A percentile compares a stretch with the other conserved stretches of the same genome.
Conservation (phyloP, 2,797 vertebrate genomes). For the Synaphobranchus kaupii region DNA sequence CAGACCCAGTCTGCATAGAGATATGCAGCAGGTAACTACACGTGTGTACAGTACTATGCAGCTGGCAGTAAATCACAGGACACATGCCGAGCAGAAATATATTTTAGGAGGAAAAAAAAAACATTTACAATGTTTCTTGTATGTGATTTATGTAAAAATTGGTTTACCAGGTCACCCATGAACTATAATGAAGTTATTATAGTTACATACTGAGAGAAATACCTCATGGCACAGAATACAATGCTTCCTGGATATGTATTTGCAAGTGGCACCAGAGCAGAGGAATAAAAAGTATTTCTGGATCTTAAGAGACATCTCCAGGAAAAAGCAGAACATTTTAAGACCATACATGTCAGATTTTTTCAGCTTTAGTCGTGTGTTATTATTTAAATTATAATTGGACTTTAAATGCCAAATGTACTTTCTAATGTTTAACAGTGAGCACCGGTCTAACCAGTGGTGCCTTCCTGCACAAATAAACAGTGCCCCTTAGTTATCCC, state of each 20-base stretch:
- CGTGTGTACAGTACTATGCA: background rate
- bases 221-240: background rate
- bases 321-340: background rate
- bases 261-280: background rate
- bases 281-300: background rate
- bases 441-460: background rate
- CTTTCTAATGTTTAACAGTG: constrained; percentile 1
- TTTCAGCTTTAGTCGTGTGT: background rate
- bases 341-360: background rate
- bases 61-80: background rate
- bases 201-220: background rate
- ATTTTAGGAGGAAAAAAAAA: constrained; percentile 10
- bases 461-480: background rate
- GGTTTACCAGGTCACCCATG: background rate
- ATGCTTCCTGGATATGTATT: background rate
- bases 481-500: background rate
- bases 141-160: background rate
- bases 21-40: background rate
- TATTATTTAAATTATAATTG: background rate
- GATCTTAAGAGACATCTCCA: background rate
- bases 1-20: background rate
- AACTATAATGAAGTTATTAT: background rate
- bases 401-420: background rate
- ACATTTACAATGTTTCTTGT: constrained; percentile 12
- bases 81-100: background rate